Evolutionary conservation across 2,888 invertebrate species (phyloP).

Genomic region (Chrysolina americana): DNA sequence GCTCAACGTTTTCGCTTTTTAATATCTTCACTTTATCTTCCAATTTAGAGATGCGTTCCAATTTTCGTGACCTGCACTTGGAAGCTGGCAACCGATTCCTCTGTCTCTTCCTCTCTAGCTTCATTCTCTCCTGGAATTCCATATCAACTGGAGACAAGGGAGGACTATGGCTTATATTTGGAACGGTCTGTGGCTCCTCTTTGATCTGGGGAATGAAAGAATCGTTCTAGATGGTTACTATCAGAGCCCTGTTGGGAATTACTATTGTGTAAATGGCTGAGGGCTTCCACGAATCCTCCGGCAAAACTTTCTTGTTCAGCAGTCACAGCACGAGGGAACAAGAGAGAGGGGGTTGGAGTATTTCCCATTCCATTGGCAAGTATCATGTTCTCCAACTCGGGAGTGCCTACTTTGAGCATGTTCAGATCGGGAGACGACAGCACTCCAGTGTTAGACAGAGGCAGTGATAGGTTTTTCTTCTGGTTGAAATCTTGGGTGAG

Average conservation of each 20-base stretch:
- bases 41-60: conserved; percentile 94
- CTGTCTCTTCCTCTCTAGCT: conserved; percentile 95
- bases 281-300: conserved; percentile 90
- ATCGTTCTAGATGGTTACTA: conserved; percentile 77
- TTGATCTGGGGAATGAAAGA: conserved; percentile 77
- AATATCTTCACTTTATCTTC: conserved; percentile 94
- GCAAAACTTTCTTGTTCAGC: conserved; percentile 93
- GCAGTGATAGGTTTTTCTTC: conserved; percentile 81
- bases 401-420: conserved; percentile 82
- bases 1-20: conserved; percentile 91
- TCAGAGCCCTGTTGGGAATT: conserved; percentile 71
- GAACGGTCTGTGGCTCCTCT: conserved; percentile 94
- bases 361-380: conserved; percentile 80
- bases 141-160: conserved; percentile 96
- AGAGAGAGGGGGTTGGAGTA: conserved; percentile 80
- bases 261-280: conserved; percentile 87
- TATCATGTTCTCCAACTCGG: conserved; percentile 82
- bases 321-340: conserved; percentile 77
- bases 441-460: conserved; percentile 72
- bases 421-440: conserved; percentile 89
- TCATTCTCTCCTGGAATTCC: conserved; percentile 95
- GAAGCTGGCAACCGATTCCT: conserved; percentile 97
- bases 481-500: conserved; percentile 62
- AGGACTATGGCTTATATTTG: conserved; percentile 76
- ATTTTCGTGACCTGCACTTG: conserved; percentile 95